Percentiles rank a stretch among this genome's conserved stretches.
phyloP scores from a whole-genome alignment of 2,113 vertebrate species.

The Menura novaehollandiae region DNA sequence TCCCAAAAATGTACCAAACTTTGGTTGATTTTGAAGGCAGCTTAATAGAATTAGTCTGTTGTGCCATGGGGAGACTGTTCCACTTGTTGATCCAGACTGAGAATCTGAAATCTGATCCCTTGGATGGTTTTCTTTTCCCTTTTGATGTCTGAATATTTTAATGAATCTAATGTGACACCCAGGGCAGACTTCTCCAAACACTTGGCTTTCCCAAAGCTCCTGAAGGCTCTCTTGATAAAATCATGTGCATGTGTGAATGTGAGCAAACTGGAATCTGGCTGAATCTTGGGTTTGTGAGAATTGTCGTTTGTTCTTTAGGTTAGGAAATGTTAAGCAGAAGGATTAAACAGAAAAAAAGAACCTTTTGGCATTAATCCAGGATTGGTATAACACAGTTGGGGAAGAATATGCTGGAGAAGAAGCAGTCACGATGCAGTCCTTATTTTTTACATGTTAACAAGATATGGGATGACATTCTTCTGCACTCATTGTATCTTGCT shows the following conservation, averaged over 20 bases:
- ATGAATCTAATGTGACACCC: not conserved
- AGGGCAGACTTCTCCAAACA: not conserved
- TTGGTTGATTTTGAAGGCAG: not conserved
- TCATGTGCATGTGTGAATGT: not conserved
- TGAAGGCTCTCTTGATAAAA: not conserved
- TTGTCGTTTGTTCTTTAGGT: not conserved
- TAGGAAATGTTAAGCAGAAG: not conserved
- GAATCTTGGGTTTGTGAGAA: not conserved
- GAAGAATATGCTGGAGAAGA: not conserved
- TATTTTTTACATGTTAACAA: not conserved
- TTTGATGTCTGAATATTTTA: conserved; percentile 2
- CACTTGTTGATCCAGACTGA: not conserved
- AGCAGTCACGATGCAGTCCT: not conserved
- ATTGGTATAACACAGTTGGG: not conserved
- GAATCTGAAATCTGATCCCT: not conserved
- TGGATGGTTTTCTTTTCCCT: not conserved
- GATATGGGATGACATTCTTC: not conserved
- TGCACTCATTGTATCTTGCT: not conserved
- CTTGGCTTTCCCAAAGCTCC: not conserved
- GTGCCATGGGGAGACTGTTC: not conserved
- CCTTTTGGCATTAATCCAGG: not conserved
- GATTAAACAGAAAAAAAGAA: not conserved
- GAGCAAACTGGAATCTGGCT: not conserved
- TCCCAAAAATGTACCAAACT: rapidly evolving
- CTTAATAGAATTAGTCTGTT: not conserved